Evolutionary conservation across 2,797 vertebrate genomes (phyloP).

Genomic region (Sebastes kiyomatsui): DNA sequence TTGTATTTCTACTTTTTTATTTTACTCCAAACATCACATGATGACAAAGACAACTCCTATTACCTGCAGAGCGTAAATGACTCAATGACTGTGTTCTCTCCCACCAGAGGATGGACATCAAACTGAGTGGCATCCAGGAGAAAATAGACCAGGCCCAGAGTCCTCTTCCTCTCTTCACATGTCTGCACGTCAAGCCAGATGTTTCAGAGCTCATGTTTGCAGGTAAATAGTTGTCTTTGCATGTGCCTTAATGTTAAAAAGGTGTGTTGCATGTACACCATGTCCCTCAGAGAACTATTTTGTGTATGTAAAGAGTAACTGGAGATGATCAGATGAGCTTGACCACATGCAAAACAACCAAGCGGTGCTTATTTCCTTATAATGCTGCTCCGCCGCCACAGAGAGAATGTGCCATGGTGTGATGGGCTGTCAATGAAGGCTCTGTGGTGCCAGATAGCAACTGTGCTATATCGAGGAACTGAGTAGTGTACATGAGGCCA

Average conservation of each 20-base stretch:
- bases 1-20: background rate
- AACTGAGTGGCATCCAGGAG: slow-evolving; percentile 90
- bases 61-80: background rate
- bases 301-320: slow-evolving; percentile 25
- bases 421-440: background rate
- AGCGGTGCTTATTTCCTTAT: slow-evolving; percentile 19
- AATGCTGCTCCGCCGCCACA: background rate
- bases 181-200: slow-evolving; percentile 97
- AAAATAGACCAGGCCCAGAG: slow-evolving; percentile 88
- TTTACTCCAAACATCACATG: background rate
- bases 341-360: slow-evolving; percentile 51
- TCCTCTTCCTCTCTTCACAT: slow-evolving; percentile 95
- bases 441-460: background rate
- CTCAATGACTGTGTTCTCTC: background rate
- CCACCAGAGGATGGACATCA: slow-evolving; percentile 91
- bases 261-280: background rate
- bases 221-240: slow-evolving; percentile 76
- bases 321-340: slow-evolving; percentile 13
- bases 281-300: background rate
- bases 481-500: background rate
- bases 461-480: slow-evolving; percentile 21
- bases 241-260: background rate
- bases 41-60: background rate
- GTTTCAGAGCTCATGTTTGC: slow-evolving; percentile 99
- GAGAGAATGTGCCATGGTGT: background rate